Evolutionary conservation across 2,113 vertebrate genomes (phyloP).

Genomic region (Neomonachus schauinslandi): DNA sequence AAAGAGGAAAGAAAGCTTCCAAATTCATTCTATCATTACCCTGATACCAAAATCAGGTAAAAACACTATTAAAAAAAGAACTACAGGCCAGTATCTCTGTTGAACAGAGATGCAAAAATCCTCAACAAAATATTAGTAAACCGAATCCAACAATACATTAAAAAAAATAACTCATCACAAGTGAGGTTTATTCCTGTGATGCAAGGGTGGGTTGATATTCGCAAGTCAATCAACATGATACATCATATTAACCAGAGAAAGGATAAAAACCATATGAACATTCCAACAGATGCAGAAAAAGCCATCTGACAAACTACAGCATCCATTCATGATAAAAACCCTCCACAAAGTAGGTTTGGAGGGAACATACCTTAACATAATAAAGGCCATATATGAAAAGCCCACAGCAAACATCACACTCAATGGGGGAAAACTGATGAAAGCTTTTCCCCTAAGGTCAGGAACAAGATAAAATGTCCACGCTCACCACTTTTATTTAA

Average conservation of each 20-base stretch:
- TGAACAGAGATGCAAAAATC: background rate
- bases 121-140: background rate
- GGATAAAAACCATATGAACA: background rate
- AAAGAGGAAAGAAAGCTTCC: background rate
- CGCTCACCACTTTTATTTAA: background rate
- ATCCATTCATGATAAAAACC: background rate
- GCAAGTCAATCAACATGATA: background rate
- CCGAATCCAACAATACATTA: background rate
- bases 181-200: background rate
- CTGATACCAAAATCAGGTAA: background rate
- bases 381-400: background rate
- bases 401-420: background rate
- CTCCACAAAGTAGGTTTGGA: background rate
- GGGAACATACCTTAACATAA: background rate
- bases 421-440: background rate
- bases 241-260: background rate
- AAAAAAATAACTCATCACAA: background rate
- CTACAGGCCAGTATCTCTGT: background rate
- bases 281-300: background rate
- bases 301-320: background rate
- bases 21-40: background rate
- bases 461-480: background rate
- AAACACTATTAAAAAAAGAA: background rate
- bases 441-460: background rate
- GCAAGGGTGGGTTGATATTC: background rate